phyloP scores from a whole-genome alignment of 2,888 invertebrate species.

The Luperina testacea region DNA sequence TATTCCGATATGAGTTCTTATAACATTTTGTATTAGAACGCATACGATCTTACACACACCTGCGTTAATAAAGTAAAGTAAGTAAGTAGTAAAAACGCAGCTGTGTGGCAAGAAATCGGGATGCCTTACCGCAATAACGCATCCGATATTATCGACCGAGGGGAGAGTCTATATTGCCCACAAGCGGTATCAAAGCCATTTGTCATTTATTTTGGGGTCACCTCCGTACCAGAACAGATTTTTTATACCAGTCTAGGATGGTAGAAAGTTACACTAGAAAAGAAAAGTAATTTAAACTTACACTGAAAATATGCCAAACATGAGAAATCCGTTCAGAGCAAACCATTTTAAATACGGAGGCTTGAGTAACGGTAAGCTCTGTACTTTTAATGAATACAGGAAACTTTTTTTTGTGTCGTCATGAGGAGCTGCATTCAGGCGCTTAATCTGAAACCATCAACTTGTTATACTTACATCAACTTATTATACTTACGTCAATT shows the following conservation, averaged over 20 bases:
- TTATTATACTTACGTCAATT: too few species aligned
- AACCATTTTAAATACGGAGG: slow-evolving; percentile 89
- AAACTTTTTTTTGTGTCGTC: slow-evolving; percentile 73
- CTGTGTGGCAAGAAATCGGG: too few species aligned
- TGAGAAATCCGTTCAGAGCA: slow-evolving; percentile 88
- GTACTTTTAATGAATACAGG: slow-evolving; percentile 83
- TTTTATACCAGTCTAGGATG: not conserved
- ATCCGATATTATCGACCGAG: too few species aligned
- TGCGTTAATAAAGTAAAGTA: too few species aligned
- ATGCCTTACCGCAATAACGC: too few species aligned
- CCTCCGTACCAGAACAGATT: not conserved
- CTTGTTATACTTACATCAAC: too few species aligned
- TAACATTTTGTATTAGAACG: too few species aligned
- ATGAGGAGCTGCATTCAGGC: slow-evolving; percentile 70
- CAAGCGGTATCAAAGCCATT: not conserved
- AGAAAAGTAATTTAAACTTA: slow-evolving; percentile 78
- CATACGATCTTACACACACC: not conserved
- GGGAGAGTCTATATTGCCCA: not conserved
- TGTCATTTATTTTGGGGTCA: not conserved
- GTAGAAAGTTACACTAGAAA: not conserved
- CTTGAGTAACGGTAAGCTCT: slow-evolving; percentile 89
- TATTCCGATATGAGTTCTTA: too few species aligned
- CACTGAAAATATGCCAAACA: slow-evolving; percentile 92
- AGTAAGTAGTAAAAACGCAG: too few species aligned
- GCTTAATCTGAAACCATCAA: slow-evolving; percentile 79